Evolutionary conservation across 2,888 invertebrate species (phyloP), one percentile per base, ranked within the genome.

Genomic region (Pyralis farinalis): DNA sequence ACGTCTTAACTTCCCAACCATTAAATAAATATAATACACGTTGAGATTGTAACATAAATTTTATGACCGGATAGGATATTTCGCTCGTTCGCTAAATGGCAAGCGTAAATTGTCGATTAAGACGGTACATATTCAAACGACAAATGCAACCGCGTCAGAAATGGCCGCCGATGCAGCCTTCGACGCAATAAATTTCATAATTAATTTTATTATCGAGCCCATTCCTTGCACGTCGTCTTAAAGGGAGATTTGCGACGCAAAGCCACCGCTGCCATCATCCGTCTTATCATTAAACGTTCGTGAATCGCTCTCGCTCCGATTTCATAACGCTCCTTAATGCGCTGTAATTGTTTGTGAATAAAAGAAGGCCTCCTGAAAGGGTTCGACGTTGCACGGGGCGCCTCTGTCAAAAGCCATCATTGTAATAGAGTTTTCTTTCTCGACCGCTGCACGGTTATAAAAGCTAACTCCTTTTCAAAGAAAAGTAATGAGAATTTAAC

Each of bases 401-500:
- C 52, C 65, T 58, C 58, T 68, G 71, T 73, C 74, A 78, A 83
- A 83, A 74, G 77, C 68, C 80, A 73, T 76, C 71, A 70, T 76
- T 80, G 77, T 83, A 75, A 82, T 79, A 74, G 71, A 83, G 71
- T 82, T 84, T 79, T 73, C 77, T 73, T 72, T 69, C 69, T 71
- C 71, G 66, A 66, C 68, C 71, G 66, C 66, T 58, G 63, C 67
- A 62, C 62, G 70, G 68, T 77, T 77, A 77, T 79, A 79, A 81
- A 81, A 74, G 80, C 74, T 77, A 84, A 83, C 81, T 82, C 74
- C 63, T 71, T 77, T 73, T 78, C 72, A 79, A 73, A 81, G 78
- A 73, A 81, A 85, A 76, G 82, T 85, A 86, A 86, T 85, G 84
- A 84, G 85, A 84, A 80, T 79, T 75, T 79, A 84, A 86, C 85